Conservation (phyloP, 2,113 vertebrate species). For the Muntiacus muntjak region DNA sequence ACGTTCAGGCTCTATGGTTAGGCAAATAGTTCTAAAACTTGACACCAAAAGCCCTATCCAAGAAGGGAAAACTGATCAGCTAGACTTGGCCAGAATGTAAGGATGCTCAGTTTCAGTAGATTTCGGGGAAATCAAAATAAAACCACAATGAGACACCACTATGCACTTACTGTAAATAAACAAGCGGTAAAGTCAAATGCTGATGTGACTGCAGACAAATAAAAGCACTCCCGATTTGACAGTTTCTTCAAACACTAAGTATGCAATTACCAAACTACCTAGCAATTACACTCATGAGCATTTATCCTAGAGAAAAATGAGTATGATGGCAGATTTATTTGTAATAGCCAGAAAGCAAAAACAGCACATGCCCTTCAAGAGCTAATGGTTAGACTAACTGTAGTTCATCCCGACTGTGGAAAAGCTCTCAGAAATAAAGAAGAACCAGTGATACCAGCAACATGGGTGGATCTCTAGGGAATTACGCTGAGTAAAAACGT, state of each 20-base stretch:
- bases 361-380: accelerated
- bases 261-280: accelerated
- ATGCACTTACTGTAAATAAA: accelerated
- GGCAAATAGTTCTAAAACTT: too few species aligned
- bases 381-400: accelerated
- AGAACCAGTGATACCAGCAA: accelerated
- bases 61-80: neutral
- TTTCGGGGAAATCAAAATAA: neutral
- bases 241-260: neutral
- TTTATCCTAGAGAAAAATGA: neutral
- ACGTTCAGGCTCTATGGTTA: neutral
- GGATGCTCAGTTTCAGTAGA: accelerated
- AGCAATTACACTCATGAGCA: accelerated
- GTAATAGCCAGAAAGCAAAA: neutral
- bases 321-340: neutral
- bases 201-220: too few species aligned
- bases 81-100: neutral
- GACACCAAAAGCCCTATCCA: neutral
- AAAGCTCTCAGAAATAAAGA: accelerated
- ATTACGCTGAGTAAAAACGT: neutral
- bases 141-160: accelerated
- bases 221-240: accelerated
- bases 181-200: accelerated
- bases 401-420: accelerated
- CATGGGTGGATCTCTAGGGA: neutral